Evolutionary conservation across 1,140 invertebrate genomes (phyloP).

Genomic region (Lordiphosa collinella): DNA sequence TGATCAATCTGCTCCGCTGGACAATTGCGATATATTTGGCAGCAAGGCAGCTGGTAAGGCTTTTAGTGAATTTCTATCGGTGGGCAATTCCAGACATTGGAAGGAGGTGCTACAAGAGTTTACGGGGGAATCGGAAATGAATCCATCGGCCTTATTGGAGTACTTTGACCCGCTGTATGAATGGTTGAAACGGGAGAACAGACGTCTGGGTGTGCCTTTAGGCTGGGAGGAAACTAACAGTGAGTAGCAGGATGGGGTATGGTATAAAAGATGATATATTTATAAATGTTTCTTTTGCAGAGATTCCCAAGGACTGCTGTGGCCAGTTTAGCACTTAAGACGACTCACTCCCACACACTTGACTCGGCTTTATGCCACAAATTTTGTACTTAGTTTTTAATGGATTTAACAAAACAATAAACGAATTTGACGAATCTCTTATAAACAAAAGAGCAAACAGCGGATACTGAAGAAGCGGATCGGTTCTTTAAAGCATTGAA

Average conservation of each 20-base stretch:
- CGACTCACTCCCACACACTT: too few relatives aligned
- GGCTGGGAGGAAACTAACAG: constrained; percentile 67
- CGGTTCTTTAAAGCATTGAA: too few relatives aligned
- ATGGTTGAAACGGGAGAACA: constrained; percentile 78
- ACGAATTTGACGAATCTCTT: too few relatives aligned
- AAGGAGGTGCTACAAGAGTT: constrained; percentile 81
- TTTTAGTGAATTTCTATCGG: constrained; percentile 46
- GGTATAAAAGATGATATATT: too few relatives aligned
- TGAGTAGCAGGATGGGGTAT: constrained; percentile 23
- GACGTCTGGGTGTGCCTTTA: constrained; percentile 53
- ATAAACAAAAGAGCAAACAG: too few relatives aligned
- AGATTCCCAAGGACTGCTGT: too few relatives aligned
- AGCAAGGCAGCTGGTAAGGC: constrained; percentile 79
- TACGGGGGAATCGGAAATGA: constrained; percentile 81
- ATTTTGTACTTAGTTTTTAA: too few relatives aligned
- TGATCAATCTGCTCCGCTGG: constrained; percentile 81
- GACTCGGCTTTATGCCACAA: too few relatives aligned
- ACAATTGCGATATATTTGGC: constrained; percentile 83
- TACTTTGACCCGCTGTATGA: constrained; percentile 79
- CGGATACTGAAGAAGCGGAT: too few relatives aligned
- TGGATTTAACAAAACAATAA: too few relatives aligned
- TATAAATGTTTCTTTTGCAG: too few relatives aligned
- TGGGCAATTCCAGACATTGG: constrained; percentile 83
- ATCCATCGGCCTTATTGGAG: constrained; percentile 75
- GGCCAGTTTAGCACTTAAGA: too few relatives aligned